A percentile compares a stretch with the other conserved stretches of the same genome.
Conservation (phyloP, 1,140 invertebrate genomes). For the Rhopalosiphum padi region DNA sequence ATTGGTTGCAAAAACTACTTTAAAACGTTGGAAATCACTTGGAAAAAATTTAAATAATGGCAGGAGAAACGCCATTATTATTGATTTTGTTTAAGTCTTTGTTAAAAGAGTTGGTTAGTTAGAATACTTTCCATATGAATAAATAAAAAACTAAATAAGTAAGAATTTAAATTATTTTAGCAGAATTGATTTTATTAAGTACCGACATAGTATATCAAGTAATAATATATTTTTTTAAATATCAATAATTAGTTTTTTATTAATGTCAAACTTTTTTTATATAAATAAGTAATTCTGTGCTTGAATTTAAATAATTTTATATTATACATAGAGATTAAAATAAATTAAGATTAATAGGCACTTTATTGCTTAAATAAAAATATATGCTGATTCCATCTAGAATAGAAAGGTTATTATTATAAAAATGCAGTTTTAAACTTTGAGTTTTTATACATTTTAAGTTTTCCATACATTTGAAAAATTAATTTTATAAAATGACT, state of each 20-base stretch:
- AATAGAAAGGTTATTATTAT: not conserved
- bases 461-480: not conserved
- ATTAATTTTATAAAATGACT: not conserved
- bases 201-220: not conserved
- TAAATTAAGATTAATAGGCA: not conserved
- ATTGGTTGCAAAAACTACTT: not conserved
- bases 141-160: not conserved
- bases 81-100: not conserved
- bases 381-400: not conserved
- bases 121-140: not conserved
- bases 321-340: too few species aligned
- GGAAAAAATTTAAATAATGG: not conserved
- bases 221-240: too few species aligned
- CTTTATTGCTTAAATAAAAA: not conserved
- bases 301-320: not conserved
- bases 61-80: not conserved
- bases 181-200: not conserved
- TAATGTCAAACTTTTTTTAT: not conserved
- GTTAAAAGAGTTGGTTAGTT: not conserved
- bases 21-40: not conserved
- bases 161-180: not conserved
- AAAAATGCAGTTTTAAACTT: not conserved
- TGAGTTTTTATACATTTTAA: not conserved
- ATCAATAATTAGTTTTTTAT: not conserved
- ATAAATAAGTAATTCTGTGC: not conserved